These are phyloP conservation scores for Athalia rosae DNA, from an alignment of 2,888 invertebrate species.

Conservation along the genomic window DNA sequence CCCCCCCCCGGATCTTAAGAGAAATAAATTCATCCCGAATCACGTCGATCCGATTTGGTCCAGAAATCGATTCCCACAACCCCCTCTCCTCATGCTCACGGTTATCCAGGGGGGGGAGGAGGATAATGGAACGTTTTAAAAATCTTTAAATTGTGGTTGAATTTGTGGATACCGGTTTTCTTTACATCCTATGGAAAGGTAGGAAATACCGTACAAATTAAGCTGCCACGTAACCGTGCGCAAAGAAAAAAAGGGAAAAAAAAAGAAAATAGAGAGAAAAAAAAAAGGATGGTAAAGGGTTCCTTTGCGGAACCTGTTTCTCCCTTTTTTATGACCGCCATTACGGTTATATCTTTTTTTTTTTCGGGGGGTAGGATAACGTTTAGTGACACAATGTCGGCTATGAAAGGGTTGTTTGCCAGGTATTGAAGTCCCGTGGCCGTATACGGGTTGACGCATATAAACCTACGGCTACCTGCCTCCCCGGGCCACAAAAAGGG, in stretches of 20 bases:
- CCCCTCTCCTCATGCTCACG: too few species aligned
- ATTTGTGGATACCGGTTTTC: neutral
- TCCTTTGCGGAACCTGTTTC: conserved; percentile 53
- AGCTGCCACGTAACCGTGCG: conserved; percentile 24
- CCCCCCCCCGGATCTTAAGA: conserved; percentile 5
- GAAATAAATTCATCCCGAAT: neutral
- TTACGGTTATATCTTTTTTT: conserved; percentile 46
- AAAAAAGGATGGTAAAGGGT: conserved; percentile 45
- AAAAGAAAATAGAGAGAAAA: conserved; percentile 48
- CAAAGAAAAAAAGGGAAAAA: conserved; percentile 48
- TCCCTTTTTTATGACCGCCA: conserved; percentile 30
- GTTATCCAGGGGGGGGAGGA: too few species aligned
- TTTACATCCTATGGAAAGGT: neutral
- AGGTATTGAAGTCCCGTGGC: conserved; percentile 53
- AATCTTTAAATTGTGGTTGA: too few species aligned
- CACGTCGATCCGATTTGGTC: neutral
- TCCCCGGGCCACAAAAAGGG: conserved; percentile 42
- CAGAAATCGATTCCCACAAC: neutral
- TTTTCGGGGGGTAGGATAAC: conserved; percentile 57
- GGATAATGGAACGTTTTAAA: too few species aligned
- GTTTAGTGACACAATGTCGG: conserved; percentile 64
- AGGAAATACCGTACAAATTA: conserved; percentile 31
- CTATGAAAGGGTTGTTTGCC: conserved; percentile 62
- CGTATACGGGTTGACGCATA: conserved; percentile 23
- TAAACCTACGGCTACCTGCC: conserved; percentile 20